Percentiles rank a stretch among this genome's conserved stretches.
Conservation (phyloP, 2,888 invertebrate species). For the Temnothorax rugatulus region DNA sequence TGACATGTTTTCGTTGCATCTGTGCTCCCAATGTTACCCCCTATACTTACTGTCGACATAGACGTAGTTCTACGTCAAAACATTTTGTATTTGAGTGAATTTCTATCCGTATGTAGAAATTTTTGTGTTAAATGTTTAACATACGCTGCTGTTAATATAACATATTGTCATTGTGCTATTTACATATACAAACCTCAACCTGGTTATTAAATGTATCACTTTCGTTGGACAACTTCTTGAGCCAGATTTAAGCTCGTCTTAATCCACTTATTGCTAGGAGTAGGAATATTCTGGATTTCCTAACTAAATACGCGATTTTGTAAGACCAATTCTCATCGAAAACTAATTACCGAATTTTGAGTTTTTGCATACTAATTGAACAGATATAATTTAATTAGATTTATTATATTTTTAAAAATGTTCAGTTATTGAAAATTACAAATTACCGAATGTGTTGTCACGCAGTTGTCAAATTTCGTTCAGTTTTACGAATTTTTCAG, state of each 20-base stretch:
- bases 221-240: conserved; percentile 35
- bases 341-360: neutral
- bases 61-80: too few relatives aligned
- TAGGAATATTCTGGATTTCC: conserved; percentile 14
- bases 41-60: too few relatives aligned
- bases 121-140: too few relatives aligned
- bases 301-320: neutral
- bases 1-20: too few relatives aligned
- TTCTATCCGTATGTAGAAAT: too few relatives aligned
- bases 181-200: neutral
- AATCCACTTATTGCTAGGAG: conserved; percentile 35
- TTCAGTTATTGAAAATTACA: neutral
- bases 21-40: too few relatives aligned
- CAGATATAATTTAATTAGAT: neutral
- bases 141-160: too few relatives aligned
- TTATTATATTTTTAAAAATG: neutral
- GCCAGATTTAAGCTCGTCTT: conserved; percentile 46
- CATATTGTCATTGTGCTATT: too few relatives aligned
- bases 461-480: neutral
- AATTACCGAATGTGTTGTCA: neutral
- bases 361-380: neutral
- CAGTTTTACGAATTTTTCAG: neutral
- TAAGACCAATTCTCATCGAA: conserved; percentile 19
- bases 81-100: too few relatives aligned
- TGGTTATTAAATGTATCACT: conserved; percentile 50